Percentiles rank a stretch among this genome's conserved stretches.
Conservation (phyloP, 2,797 vertebrate genomes). For the Cyclura pinguis region DNA sequence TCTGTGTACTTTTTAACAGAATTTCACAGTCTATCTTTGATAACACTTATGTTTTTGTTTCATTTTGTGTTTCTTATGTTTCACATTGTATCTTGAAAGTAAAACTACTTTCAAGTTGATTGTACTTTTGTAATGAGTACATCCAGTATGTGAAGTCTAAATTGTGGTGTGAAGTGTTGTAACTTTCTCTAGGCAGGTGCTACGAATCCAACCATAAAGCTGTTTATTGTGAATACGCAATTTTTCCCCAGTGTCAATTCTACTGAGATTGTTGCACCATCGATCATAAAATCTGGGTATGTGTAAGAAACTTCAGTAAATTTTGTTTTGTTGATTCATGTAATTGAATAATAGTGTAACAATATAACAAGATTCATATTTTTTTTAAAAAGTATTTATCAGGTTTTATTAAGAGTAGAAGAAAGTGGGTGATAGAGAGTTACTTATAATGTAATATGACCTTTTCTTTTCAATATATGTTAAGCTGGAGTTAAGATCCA, state of each 20-base stretch:
- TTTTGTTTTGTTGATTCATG: constrained; percentile 36
- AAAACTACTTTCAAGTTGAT: constrained; percentile 31
- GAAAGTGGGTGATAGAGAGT: not conserved
- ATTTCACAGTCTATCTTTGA: constrained; percentile 36
- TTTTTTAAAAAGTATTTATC: not conserved
- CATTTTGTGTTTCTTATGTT: not conserved
- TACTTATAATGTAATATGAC: not conserved
- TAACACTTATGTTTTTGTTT: constrained; percentile 23
- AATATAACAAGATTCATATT: constrained; percentile 58
- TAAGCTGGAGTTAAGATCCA: not conserved
- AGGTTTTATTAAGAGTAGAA: not conserved
- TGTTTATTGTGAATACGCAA: constrained; percentile 76
- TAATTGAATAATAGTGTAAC: constrained; percentile 52
- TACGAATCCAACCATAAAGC: constrained; percentile 79
- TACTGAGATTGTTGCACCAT: constrained; percentile 73
- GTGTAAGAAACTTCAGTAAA: constrained; percentile 48
- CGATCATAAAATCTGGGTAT: constrained; percentile 75
- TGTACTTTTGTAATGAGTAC: not conserved
- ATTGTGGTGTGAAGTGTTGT: constrained; percentile 46
- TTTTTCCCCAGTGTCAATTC: accelerated
- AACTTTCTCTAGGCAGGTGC: constrained; percentile 80
- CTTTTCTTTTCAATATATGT: not conserved
- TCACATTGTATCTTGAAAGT: not conserved
- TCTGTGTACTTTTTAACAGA: not conserved
- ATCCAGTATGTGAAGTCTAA: constrained; percentile 28